Percentiles rank a stretch among this genome's conserved stretches.
These are phyloP conservation scores for Drosophila eohydei DNA, from an alignment of 2,888 invertebrate species.

Conservation along the genomic window DNA sequence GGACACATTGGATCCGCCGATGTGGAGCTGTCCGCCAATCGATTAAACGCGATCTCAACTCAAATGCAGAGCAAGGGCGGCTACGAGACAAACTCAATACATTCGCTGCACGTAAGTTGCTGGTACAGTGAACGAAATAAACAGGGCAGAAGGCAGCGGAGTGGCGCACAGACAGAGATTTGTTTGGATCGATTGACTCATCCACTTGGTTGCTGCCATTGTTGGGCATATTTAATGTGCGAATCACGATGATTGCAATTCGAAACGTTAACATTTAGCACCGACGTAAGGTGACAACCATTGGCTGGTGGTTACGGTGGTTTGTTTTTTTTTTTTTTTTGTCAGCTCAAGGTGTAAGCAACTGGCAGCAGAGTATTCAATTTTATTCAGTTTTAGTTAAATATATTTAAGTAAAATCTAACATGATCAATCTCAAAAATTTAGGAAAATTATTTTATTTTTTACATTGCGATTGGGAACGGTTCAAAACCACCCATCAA, in stretches of 20 bases:
- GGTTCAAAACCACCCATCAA: too few species aligned
- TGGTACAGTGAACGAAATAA: background rate
- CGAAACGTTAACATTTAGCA: slow-evolving; percentile 54
- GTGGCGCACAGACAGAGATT: slow-evolving; percentile 2
- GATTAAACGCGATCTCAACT: slow-evolving; percentile 94
- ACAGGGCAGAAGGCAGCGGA: background rate
- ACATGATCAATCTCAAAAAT: too few species aligned
- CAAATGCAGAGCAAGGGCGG: slow-evolving; percentile 99
- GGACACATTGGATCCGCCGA: slow-evolving; percentile 95
- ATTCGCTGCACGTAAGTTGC: slow-evolving; percentile 83
- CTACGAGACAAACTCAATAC: slow-evolving; percentile 89
- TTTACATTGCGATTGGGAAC: background rate
- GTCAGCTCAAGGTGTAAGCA: slow-evolving; percentile 28
- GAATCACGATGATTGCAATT: slow-evolving; percentile 57
- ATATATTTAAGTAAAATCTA: background rate
- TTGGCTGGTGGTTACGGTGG: slow-evolving; percentile 19
- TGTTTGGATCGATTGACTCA: slow-evolving; percentile 23
- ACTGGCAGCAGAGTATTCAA: background rate
- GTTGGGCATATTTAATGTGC: slow-evolving; percentile 40
- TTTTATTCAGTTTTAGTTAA: background rate
- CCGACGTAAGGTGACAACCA: slow-evolving; percentile 42
- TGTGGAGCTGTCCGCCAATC: slow-evolving; percentile 92
- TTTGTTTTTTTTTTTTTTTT: background rate
- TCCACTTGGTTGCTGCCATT: slow-evolving; percentile 3
- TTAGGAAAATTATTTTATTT: background rate